Percentiles rank a stretch among this genome's conserved stretches.
These are phyloP conservation scores for Caenorhabditis parvicauda DNA, from an alignment of 2,888 invertebrate species.

Conservation along the genomic window DNA sequence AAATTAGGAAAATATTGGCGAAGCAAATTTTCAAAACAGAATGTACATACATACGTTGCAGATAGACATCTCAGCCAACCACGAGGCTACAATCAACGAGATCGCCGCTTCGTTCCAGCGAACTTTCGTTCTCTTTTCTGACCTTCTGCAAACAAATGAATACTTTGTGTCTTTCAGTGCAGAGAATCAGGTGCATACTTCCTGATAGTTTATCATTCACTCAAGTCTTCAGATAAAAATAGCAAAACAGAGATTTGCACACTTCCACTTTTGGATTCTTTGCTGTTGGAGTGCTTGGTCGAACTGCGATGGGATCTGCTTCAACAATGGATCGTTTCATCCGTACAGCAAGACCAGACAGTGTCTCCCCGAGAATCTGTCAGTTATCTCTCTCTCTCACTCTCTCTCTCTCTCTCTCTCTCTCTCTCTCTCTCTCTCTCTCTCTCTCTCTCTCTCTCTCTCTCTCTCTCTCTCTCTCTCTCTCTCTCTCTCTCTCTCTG, in stretches of 20 bases:
- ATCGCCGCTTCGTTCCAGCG: constrained; percentile 44
- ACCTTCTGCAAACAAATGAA: constrained; percentile 38
- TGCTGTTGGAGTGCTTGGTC: constrained; percentile 37
- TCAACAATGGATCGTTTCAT: constrained; percentile 46
- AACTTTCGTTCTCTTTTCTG: constrained; percentile 45
- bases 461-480: constrained; percentile 1
- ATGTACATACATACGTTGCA: no score
- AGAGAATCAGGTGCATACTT: constrained; percentile 28
- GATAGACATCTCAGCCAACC: no score
- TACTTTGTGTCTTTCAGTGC: constrained; percentile 20
- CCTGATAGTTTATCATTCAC: no score
- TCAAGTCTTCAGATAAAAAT: constrained; percentile 31
- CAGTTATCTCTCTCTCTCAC: no score
- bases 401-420: constrained; percentile 1
- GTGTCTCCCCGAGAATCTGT: no score
- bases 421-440: constrained; percentile 1
- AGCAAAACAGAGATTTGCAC: constrained; percentile 49
- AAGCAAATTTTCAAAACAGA: no score
- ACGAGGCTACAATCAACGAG: constrained; percentile 44
- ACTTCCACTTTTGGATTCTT: constrained; percentile 54
- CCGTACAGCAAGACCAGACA: no score
- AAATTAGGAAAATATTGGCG: no score
- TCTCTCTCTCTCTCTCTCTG: neutral
- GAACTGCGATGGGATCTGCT: constrained; percentile 44
- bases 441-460: neutral